Conservation (phyloP, 1,140 invertebrate species). For the Galleria mellonella region DNA sequence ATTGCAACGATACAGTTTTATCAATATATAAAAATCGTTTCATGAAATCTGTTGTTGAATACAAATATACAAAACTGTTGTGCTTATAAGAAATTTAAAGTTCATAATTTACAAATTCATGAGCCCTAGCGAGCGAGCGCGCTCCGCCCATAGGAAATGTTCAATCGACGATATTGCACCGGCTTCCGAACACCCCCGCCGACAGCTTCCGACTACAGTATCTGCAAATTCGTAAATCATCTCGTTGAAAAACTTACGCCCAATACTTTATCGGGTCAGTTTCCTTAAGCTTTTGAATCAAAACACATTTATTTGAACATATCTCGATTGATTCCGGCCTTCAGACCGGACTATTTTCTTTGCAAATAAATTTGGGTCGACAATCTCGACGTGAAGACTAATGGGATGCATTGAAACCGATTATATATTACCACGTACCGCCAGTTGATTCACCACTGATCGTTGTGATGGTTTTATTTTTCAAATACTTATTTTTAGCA, state of each 20-base stretch:
- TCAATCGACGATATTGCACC: too few species aligned
- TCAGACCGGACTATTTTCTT: constrained; percentile 25
- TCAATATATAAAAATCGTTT: too few species aligned
- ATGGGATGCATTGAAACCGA: constrained; percentile 33
- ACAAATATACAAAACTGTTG: too few species aligned
- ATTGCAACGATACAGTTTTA: too few species aligned
- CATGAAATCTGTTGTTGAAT: too few species aligned
- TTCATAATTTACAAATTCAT: too few species aligned
- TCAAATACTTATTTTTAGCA: too few species aligned
- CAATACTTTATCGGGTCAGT: neutral
- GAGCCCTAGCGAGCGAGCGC: too few species aligned
- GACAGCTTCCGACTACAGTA: neutral
- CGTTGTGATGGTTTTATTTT: too few species aligned
- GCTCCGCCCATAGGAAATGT: too few species aligned
- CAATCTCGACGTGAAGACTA: constrained; percentile 31
- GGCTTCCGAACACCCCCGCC: neutral
- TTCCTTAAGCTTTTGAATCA: neutral
- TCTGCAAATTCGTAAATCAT: neutral
- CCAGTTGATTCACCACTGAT: constrained; percentile 27
- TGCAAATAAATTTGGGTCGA: constrained; percentile 34
- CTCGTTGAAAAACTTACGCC: neutral
- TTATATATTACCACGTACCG: constrained; percentile 31
- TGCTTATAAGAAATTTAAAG: too few species aligned
- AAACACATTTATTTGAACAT: neutral
- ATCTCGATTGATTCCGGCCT: neutral